Evolutionary conservation across 2,888 invertebrate species (phyloP).

Genomic region (Tenthredo mesomela): DNA sequence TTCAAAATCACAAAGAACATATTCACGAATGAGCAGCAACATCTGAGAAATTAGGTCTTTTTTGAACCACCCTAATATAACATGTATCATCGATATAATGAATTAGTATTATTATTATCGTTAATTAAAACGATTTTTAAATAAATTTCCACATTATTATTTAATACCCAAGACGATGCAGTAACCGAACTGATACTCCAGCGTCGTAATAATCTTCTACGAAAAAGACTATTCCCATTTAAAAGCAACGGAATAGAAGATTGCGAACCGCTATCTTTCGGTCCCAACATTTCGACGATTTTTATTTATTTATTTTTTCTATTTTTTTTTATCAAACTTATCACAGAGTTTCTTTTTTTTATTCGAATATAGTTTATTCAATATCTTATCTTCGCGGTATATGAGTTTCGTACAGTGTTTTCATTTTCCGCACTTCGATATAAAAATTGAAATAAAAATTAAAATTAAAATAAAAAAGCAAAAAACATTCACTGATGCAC

Average conservation of each 20-base stretch:
- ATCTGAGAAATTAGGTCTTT: no score
- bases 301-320: not conserved
- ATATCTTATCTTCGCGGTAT: not conserved
- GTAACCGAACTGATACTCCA: slow-evolving; percentile 84
- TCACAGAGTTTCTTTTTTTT: not conserved
- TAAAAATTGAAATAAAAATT: not conserved
- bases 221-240: slow-evolving; percentile 80
- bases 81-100: no score
- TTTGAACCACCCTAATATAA: no score
- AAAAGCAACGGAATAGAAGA: slow-evolving; percentile 82
- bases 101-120: no score
- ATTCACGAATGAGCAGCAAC: no score
- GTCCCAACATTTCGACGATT: slow-evolving; percentile 57
- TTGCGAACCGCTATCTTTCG: slow-evolving; percentile 63
- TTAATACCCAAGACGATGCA: slow-evolving; percentile 82
- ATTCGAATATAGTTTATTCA: not conserved
- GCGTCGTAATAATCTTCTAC: slow-evolving; percentile 82
- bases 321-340: not conserved
- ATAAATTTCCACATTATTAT: slow-evolving; percentile 70
- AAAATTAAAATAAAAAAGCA: no score
- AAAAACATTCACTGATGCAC: not conserved
- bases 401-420: not conserved
- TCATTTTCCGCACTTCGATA: not conserved
- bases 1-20: no score
- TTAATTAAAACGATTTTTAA: not conserved